Evolutionary conservation across 2,888 invertebrate species (phyloP).

Genomic region (Seladonia tumulorum): DNA sequence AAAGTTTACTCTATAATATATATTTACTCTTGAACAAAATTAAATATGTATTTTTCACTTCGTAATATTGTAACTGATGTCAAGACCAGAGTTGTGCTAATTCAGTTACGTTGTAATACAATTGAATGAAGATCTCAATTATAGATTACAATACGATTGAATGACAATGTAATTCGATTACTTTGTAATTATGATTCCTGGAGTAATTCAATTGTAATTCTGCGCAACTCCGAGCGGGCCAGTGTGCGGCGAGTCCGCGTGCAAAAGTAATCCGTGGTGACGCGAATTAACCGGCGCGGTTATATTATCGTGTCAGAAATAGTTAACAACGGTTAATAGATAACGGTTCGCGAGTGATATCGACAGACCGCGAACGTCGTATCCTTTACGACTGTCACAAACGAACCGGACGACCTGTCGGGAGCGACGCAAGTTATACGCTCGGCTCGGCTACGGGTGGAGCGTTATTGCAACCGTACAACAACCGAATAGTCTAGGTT

Average conservation of each 20-base stretch:
- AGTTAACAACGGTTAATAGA: constrained; percentile 17
- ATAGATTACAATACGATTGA: too few species aligned
- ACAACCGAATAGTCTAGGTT: constrained; percentile 69
- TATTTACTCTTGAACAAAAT: too few species aligned
- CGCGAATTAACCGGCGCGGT: background rate
- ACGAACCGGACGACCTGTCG: constrained; percentile 51
- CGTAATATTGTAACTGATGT: too few species aligned
- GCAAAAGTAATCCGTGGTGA: background rate
- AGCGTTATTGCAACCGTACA: constrained; percentile 46
- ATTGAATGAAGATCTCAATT: too few species aligned
- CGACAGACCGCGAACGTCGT: constrained; percentile 20
- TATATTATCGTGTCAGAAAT: constrained; percentile 5
- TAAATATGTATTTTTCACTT: too few species aligned
- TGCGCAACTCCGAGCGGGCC: too few species aligned
- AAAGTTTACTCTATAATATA: too few species aligned
- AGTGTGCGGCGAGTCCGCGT: background rate
- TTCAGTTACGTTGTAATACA: too few species aligned
- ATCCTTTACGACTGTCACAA: constrained; percentile 35
- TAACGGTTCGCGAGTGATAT: background rate
- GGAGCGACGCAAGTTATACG: constrained; percentile 31
- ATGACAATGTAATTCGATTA: too few species aligned
- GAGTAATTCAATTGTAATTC: too few species aligned
- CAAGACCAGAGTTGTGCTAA: too few species aligned
- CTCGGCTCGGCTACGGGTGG: constrained; percentile 24
- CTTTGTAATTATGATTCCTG: too few species aligned